Percentiles rank a stretch among this genome's conserved stretches.
Evolutionary conservation across 1,140 invertebrate species (phyloP).

Genomic region (Lasioglossum albipes): DNA sequence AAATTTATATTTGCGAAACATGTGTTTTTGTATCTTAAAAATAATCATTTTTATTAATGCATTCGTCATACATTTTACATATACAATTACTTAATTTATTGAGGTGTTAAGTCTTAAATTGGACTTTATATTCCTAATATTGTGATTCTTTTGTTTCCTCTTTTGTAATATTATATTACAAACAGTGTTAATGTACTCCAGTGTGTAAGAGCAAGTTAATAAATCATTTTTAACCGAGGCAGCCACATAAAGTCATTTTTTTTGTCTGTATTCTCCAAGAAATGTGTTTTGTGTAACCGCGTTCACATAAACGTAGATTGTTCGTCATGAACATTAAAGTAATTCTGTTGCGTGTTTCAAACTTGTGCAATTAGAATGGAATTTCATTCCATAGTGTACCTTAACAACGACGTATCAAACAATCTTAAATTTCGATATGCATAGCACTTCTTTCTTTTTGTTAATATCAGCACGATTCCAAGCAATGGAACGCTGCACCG

Average conservation of each 20-base stretch:
- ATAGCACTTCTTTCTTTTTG: not conserved
- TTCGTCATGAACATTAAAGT: slow-evolving; percentile 8
- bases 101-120: slow-evolving; percentile 68
- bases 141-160: slow-evolving; percentile 55
- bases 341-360: slow-evolving; percentile 4
- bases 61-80: slow-evolving; percentile 77
- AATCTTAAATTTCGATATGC: slow-evolving; percentile 42
- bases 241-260: slow-evolving; percentile 41
- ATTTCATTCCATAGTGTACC: slow-evolving; percentile 16
- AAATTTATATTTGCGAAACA: slow-evolving; percentile 8
- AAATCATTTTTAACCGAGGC: slow-evolving; percentile 49
- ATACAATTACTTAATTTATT: slow-evolving; percentile 71
- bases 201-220: slow-evolving; percentile 59
- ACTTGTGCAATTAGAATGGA: slow-evolving; percentile 20
- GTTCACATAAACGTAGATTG: not conserved
- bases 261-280: slow-evolving; percentile 56
- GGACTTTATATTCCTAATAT: slow-evolving; percentile 61
- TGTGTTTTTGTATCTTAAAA: slow-evolving; percentile 74
- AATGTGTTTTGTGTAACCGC: slow-evolving; percentile 18
- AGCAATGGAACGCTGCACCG: slow-evolving; percentile 14
- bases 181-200: slow-evolving; percentile 59
- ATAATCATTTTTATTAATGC: slow-evolving; percentile 79
- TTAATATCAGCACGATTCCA: slow-evolving; percentile 15
- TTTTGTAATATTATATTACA: slow-evolving; percentile 64
- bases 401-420: slow-evolving; percentile 25